Base-by-base conservation (phyloP, 2,113 vertebrate genomes). In the Athene cunicularia region DNA sequence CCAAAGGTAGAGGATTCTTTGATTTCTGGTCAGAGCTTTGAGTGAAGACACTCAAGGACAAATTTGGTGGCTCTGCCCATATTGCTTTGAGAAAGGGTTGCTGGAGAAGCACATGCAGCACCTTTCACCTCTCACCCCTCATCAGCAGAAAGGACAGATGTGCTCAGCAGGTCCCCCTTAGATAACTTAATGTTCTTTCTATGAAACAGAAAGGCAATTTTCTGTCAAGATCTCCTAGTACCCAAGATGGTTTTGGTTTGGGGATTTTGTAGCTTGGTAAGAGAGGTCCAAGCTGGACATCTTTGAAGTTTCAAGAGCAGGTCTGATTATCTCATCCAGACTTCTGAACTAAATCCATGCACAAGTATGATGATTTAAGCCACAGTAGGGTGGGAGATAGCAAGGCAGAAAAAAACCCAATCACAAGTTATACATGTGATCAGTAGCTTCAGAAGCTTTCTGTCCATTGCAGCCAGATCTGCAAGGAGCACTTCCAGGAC, bases 401-500 rank as follows among this genome's bases (percentile, higher is more conserved):
- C 28, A 94, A 93, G 47, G 22, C 43, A 75, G 37, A 10, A 64
- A 18, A 24, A 30, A 76, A 73, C 76, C 71, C 39, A 13, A 33
- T 23, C 15, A 60, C 30, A 68, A 73, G 68, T 91, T 66, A 45
- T 19, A 12, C 0, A 0, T 23, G 20, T 73, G 37, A 81, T 75
- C 24, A 55, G 53, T n/a, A 87, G 45, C 32, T 77, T 95, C 86
- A 41, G 23, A 45, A 79, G 18, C 37, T 89, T 92, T 84, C 70
- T 73, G 23, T 23, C 43, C 73, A 58, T 62, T 89, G 80, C 77
- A 91, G 56, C 23, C 81, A 93, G 80, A 63, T 20, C 45, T 76
- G 84, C 74, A 87, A 94, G 84, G 62, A 91, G 73, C 59, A 74
- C 17, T 91, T 91, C 39, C 89, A 96, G 93, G 53, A 70, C 80